Conservation (phyloP, 2,888 invertebrate species). For the Gibbula magus region DNA sequence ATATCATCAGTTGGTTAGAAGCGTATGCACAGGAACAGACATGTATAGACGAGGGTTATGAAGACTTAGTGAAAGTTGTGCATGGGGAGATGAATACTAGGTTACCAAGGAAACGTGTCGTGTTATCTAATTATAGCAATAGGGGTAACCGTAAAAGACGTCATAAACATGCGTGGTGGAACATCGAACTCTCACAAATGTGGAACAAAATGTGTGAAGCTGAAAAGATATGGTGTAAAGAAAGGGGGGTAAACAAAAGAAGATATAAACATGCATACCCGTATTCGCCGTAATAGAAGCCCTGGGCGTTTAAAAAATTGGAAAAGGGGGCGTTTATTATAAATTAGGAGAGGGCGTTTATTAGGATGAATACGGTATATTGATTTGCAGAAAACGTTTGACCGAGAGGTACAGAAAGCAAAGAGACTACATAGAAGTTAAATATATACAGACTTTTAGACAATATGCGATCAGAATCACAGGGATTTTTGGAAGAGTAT, state of each 20-base stretch:
- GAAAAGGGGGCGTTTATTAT: too few relatives aligned
- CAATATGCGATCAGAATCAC: too few relatives aligned
- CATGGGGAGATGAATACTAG: neutral
- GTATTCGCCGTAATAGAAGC: too few relatives aligned
- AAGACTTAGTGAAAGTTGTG: neutral
- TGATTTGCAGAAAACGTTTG: neutral
- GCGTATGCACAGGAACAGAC: neutral
- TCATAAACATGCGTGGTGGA: neutral
- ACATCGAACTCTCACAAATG: neutral
- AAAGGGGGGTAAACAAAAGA: neutral
- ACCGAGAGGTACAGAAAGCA: neutral
- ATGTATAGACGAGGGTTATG: neutral
- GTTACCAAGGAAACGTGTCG: neutral
- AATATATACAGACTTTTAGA: neutral
- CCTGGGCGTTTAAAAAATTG: too few relatives aligned
- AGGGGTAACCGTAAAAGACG: neutral
- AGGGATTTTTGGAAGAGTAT: neutral
- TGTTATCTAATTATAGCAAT: neutral
- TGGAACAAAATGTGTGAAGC: conserved; percentile 1
- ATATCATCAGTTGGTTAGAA: neutral
- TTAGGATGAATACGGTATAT: too few relatives aligned
- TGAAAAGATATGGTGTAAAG: neutral
- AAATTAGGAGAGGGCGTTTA: too few relatives aligned
- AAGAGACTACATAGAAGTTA: neutral
- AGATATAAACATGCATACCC: too few relatives aligned